Evolutionary conservation across 2,888 invertebrate species (phyloP), one percentile per base, ranked within the genome.

Genomic region (Leucoma salicis): DNA sequence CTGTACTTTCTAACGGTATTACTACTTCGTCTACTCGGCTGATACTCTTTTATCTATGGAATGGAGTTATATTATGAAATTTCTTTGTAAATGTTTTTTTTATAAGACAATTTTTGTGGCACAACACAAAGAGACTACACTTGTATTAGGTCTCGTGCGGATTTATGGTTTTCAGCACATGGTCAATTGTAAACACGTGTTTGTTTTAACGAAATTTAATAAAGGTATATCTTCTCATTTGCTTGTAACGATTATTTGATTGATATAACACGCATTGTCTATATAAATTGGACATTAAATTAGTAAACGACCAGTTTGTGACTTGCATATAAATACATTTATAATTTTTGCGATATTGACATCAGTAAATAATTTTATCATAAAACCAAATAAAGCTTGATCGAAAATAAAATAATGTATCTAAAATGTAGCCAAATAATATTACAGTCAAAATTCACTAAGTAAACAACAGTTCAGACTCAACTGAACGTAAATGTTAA

Each of bases 1-100:
- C n/a, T 37, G 35, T 35, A 28, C 44, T 51, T 50, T 58, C 42
- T 35, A 24, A 29, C 38, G 36, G 41, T 16, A 46, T 44, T 14
- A 14, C 15, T 39, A 35, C 38, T 35, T 21, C 16, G 21, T 8
- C 1, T 21, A 8, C 8, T 21, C 8, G 21, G 8, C 8, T 2
- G 21, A 8, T 21, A n/a, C n/a, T n/a, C n/a, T n/a, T n/a, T n/a
- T n/a, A n/a, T n/a, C n/a, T n/a, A n/a, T n/a, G n/a, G n/a, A n/a
- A n/a, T n/a, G n/a, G n/a, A n/a, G n/a, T n/a, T n/a, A n/a, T n/a
- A n/a, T n/a, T n/a, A n/a, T n/a, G n/a, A n/a, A n/a, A n/a, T n/a
- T n/a, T n/a, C n/a, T n/a, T n/a, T n/a, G n/a, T n/a, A n/a, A n/a
- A n/a, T n/a, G n/a, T n/a, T n/a, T n/a, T n/a, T n/a, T n/a, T n/a